Base-by-base conservation (phyloP, 1,140 invertebrate genomes). In the Zaprionus davidi region DNA sequence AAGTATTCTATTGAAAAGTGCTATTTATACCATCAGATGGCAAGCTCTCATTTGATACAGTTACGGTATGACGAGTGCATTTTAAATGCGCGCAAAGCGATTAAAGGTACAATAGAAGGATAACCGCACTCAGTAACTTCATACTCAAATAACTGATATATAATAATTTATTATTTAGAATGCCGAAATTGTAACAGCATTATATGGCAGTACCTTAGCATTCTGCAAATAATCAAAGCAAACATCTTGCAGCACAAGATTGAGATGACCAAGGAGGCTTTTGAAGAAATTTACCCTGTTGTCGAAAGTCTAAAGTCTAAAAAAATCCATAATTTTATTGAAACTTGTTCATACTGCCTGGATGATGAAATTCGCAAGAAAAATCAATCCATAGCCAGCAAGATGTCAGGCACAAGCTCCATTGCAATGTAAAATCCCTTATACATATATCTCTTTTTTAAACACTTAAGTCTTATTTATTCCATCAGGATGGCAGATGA, bases 1-100 rank as follows among this genome's bases (percentile, higher is more conserved):
- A 86, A 82, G 51, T 92, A 81, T 53, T 76, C 86, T 0, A 92
- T 92, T 12, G 91, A 92, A 15, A 92, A 91, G 31, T 92, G 83
- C 12, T 92, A 92, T 62, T 20, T 92, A 0, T 24, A 80, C 6
- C 82, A 92, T 24, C 82, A 92, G 49, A 78, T 92, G 6, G 80
- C 83, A 1, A 64, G 71, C 9, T n/a, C 58, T 1, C 79, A 91
- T 24, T 75, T 92, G 28, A 58, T 63, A 0, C 83, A 91, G n/a
- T 66, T 79, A 55, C 82, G 75, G 6, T 82, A 88, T n/a, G 82
- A 90, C 22, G 91, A 92, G 62, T 90, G 87, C 20, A 73, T 71
- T 22, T 79, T 75, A 1, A 76, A 77, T 49, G 87, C 83, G 1
- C 84, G 77, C 1, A 81, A 71, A n/a, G 79, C 75, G 0, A 78